Evolutionary conservation across 2,888 invertebrate species (phyloP).

Genomic region (Anthoptus insignis): DNA sequence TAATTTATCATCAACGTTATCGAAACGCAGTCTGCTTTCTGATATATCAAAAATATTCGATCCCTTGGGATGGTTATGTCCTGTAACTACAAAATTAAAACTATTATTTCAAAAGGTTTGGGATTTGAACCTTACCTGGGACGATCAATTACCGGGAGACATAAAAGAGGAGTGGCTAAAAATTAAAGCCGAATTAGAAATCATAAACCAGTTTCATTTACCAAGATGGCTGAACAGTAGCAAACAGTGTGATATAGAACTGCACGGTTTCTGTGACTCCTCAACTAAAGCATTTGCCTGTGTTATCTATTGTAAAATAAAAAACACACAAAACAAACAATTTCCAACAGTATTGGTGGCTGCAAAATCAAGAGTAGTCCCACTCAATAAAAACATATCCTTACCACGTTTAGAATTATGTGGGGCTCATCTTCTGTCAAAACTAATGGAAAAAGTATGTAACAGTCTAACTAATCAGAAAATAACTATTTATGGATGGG

Average conservation of each 20-base stretch:
- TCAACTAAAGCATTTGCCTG: too few relatives aligned
- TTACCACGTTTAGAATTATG: not conserved
- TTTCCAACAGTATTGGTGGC: too few relatives aligned
- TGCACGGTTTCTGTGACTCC: not conserved
- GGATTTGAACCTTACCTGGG: conserved; percentile 21
- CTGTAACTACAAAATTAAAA: conserved; percentile 21
- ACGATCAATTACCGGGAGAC: conserved; percentile 12
- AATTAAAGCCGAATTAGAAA: not conserved
- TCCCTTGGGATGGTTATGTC: conserved; percentile 1
- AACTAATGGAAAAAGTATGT: not conserved
- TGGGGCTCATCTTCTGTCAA: not conserved
- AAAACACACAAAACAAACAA: too few relatives aligned
- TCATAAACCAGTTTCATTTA: not conserved
- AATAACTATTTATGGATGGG: conserved; percentile 36
- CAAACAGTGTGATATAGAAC: not conserved
- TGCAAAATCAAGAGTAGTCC: too few relatives aligned
- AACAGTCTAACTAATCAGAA: not conserved
- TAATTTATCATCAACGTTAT: not conserved
- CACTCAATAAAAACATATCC: too few relatives aligned
- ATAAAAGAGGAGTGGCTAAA: conserved; percentile 8
- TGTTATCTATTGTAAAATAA: too few relatives aligned
- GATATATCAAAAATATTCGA: conserved; percentile 26
- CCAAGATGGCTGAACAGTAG: not conserved
- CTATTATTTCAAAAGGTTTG: conserved; percentile 21
- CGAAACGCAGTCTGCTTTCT: conserved; percentile 7